These are phyloP conservation scores for Lagorchestes hirsutus DNA, from an alignment of 2,797 vertebrate species.

Conservation along the genomic window DNA sequence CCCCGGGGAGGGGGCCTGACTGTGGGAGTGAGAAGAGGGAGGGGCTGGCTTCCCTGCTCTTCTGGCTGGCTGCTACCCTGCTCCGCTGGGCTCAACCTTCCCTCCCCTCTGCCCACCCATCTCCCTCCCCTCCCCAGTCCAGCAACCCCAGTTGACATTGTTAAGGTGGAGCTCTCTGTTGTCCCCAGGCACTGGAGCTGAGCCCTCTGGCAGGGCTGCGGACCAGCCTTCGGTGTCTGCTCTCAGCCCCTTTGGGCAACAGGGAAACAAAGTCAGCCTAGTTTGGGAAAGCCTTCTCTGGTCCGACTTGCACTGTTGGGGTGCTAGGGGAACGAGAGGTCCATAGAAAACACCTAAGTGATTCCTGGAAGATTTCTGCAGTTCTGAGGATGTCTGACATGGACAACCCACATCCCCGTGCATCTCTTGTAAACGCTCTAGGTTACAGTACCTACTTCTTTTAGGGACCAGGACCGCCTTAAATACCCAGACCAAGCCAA, in stretches of 20 bases:
- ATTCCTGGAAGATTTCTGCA: neutral
- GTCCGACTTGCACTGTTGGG: neutral
- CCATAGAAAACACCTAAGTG: neutral
- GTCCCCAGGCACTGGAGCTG: conserved; percentile 69
- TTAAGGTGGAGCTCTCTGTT: conserved; percentile 69
- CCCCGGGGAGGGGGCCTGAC: neutral
- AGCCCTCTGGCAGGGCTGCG: neutral
- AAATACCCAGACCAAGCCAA: neutral
- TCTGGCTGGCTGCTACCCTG: conserved; percentile 15
- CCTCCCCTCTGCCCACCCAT: conserved; percentile 49
- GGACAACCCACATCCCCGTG: neutral
- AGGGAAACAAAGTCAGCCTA: neutral
- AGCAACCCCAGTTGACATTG: conserved; percentile 76
- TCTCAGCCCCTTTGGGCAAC: neutral
- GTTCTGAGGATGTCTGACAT: neutral
- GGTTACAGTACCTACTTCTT: neutral
- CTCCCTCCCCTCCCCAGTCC: conserved; percentile 57
- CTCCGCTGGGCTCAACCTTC: conserved; percentile 40
- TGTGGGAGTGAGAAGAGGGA: neutral
- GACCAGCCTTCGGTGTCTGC: neutral
- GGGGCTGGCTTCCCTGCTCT: neutral
- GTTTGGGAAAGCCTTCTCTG: neutral
- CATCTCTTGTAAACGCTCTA: neutral
- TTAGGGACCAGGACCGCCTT: conserved; percentile 12
- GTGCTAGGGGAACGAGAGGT: neutral